Evolutionary conservation across 2,888 invertebrate species (phyloP).

Genomic region (Silvanus unidentatus): DNA sequence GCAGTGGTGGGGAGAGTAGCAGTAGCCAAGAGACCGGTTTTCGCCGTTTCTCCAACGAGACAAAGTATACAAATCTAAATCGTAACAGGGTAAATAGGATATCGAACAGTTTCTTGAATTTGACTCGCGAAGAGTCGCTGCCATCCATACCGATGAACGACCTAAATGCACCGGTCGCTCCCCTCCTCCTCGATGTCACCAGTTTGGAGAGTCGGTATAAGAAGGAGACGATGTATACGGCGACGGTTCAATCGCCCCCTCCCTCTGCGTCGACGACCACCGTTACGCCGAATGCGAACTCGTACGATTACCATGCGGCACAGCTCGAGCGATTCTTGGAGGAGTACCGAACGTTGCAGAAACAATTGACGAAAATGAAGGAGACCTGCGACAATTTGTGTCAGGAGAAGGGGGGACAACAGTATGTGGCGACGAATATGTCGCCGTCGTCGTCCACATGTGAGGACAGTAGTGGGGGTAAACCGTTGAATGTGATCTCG

Average conservation of each 20-base stretch:
- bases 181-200: constrained; percentile 58
- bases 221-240: constrained; percentile 22
- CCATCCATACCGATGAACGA: constrained; percentile 47
- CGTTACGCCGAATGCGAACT: constrained; percentile 44
- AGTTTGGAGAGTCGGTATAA: constrained; percentile 46
- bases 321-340: constrained; percentile 74
- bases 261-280: constrained; percentile 23
- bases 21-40: constrained; percentile 47
- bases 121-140: constrained; percentile 56
- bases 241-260: constrained; percentile 18
- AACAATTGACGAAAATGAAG: constrained; percentile 74
- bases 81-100: constrained; percentile 48
- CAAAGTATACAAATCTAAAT: constrained; percentile 35
- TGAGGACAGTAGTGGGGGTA: constrained; percentile 26
- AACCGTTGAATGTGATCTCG: constrained; percentile 40
- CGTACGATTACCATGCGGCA: constrained; percentile 72
- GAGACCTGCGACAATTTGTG: constrained; percentile 67
- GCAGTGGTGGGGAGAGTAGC: constrained; percentile 63
- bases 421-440: constrained; percentile 40
- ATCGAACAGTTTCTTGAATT: constrained; percentile 66
- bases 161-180: constrained; percentile 48
- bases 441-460: constrained; percentile 39
- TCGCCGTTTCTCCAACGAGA: constrained; percentile 50
- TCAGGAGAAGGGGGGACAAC: constrained; percentile 39
- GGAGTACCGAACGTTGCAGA: constrained; percentile 70